phyloP scores from a whole-genome alignment of 2,888 invertebrate genomes.

The Nipponacmea schrenckii region DNA sequence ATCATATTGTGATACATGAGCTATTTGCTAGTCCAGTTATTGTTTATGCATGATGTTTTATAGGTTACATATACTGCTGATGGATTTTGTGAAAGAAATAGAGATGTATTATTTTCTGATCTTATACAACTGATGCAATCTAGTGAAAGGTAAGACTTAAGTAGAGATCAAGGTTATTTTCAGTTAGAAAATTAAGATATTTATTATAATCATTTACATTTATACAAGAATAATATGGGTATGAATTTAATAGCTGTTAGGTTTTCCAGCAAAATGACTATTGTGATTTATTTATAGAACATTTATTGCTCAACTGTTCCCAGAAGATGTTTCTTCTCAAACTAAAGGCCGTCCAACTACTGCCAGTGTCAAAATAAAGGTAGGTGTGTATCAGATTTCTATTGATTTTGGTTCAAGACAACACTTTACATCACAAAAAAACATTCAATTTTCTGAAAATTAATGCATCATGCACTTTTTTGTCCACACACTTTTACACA shows the following conservation, averaged over 20 bases:
- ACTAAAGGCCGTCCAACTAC: slow-evolving; percentile 75
- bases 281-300: slow-evolving; percentile 67
- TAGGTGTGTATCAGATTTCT: slow-evolving; percentile 30
- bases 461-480: too few species aligned
- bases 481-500: too few species aligned
- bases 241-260: too few species aligned
- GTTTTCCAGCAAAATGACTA: too few species aligned
- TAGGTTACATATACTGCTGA: slow-evolving; percentile 73
- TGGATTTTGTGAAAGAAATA: slow-evolving; percentile 77
- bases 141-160: slow-evolving; percentile 72
- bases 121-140: slow-evolving; percentile 77
- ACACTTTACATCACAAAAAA: too few species aligned
- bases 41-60: slow-evolving; percentile 12
- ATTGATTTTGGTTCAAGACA: neutral
- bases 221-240: too few species aligned
- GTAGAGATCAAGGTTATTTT: neutral
- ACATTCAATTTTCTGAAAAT: too few species aligned
- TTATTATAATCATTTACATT: too few species aligned
- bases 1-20: too few species aligned
- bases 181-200: too few species aligned
- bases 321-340: slow-evolving; percentile 70
- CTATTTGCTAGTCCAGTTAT: too few species aligned
- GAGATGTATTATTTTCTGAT: slow-evolving; percentile 76
- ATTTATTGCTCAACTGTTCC: slow-evolving; percentile 74
- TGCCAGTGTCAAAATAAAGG: slow-evolving; percentile 76